Conservation (phyloP, 2,888 invertebrate genomes). For the Ectemnius lituratus region DNA sequence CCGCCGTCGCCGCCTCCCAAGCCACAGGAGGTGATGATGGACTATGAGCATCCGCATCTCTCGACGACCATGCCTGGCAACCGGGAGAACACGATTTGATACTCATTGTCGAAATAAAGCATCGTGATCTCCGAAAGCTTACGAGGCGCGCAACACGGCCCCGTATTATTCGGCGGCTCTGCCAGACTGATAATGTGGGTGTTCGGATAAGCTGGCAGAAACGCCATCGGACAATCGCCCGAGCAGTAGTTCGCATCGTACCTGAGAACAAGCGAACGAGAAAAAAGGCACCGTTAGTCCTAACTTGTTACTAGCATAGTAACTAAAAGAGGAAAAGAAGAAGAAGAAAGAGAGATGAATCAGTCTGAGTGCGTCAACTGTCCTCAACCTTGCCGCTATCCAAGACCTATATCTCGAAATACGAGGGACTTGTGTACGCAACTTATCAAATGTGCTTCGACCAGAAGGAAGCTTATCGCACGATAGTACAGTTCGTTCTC, state of each 20-base stretch:
- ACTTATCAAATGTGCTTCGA: background rate
- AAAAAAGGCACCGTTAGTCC: too few species aligned
- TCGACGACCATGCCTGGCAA: conserved; percentile 97
- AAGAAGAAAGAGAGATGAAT: too few species aligned
- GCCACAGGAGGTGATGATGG: conserved; percentile 39
- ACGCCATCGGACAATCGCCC: conserved; percentile 94
- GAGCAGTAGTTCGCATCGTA: conserved; percentile 98
- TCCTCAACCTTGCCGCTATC: background rate
- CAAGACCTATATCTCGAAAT: background rate
- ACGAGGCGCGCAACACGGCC: conserved; percentile 95
- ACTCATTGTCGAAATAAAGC: conserved; percentile 94
- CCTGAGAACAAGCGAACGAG: conserved; percentile 53
- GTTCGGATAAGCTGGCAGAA: conserved; percentile 91
- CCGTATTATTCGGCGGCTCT: conserved; percentile 86
- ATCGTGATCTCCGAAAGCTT: conserved; percentile 93
- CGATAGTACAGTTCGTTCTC: background rate
- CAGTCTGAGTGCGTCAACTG: background rate
- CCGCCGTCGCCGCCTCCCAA: conserved; percentile 24
- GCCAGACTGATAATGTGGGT: conserved; percentile 93
- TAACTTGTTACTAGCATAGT: too few species aligned
- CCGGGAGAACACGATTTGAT: conserved; percentile 91
- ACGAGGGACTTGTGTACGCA: background rate
- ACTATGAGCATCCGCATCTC: conserved; percentile 93
- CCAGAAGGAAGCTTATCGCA: conserved; percentile 4
- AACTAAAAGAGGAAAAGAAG: too few species aligned